Evolutionary conservation across 2,888 invertebrate species (phyloP), one percentile per base, ranked within the genome.

Genomic region (Brachylomia viminalis): DNA sequence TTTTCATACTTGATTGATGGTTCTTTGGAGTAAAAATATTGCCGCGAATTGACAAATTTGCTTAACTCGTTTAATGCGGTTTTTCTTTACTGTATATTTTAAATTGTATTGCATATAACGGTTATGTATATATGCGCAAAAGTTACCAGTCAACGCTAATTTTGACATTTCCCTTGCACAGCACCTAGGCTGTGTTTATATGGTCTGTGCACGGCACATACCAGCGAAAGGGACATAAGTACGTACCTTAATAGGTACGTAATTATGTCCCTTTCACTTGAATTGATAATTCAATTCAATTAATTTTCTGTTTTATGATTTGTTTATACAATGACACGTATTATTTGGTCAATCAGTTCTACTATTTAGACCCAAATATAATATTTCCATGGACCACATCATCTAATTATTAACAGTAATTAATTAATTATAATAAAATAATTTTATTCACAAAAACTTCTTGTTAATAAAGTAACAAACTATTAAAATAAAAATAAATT

Each of bases 1-100:
- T 91, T 92, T 91, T 90, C 86, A 85, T 87, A 84, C 82, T 89
- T 92, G 92, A 92, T 92, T 90, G 92, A 92, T 92, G 91, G 86
- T 88, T 85, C 82, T 82, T 87, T 84, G 83, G 76, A 66, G 79
- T 80, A 80, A 83, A 82, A 87, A 90, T 84, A 86, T 86, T 80
- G 85, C 80, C 80, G 75, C 82, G 77, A 77, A 81, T 80, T 81
- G 86, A 86, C 83, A 89, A 88, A 90, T 90, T 87, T 85, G 84
- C 85, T 90, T 88, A 76, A 75, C 72, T 49, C 59, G 45, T 72
- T 69, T 80, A 85, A 83, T 82, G 71, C 61, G 23, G 62, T 78
- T 85, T 77, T 69, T 56, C 49, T 83, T 72, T 64, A 58, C 42
- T 65, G 70, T 75, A 58, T 75, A 72, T 80, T 79, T 74, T 74